A percentile compares a stretch with the other conserved stretches of the same genome.
Evolutionary conservation across 2,113 vertebrate genomes (phyloP).

Genomic region (Nycticryphes semicollaris): DNA sequence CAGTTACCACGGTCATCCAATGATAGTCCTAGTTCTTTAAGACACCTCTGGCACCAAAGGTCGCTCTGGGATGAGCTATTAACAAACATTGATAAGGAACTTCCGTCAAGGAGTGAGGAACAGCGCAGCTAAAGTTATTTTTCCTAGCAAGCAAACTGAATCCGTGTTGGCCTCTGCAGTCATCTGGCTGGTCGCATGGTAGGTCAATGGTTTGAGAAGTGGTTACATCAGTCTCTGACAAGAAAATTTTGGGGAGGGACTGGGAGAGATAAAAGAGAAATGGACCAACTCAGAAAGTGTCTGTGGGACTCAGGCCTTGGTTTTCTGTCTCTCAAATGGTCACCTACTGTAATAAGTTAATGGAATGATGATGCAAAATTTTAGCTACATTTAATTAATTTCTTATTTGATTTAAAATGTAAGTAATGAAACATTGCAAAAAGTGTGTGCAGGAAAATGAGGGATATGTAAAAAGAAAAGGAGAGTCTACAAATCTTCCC

Average conservation of each 20-base stretch:
- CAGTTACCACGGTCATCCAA: background rate
- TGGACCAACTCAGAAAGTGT: background rate
- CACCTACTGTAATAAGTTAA: constrained; percentile 8
- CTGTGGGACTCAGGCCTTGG: background rate
- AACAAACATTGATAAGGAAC: background rate
- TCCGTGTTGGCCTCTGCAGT: background rate
- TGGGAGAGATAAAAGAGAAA: background rate
- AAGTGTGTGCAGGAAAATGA: background rate
- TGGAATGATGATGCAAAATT: constrained; percentile 5
- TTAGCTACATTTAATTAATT: constrained; percentile 32
- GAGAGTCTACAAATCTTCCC: no score
- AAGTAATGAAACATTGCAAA: constrained; percentile 13
- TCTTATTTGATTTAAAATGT: constrained; percentile 34
- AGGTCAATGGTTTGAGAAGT: constrained; percentile 8
- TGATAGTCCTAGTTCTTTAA: background rate
- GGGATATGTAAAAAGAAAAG: no score
- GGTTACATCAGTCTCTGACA: background rate
- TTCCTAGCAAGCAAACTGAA: background rate
- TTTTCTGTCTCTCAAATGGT: background rate
- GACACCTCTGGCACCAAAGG: background rate
- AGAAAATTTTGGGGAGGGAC: background rate
- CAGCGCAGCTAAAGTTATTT: background rate
- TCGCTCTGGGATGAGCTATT: background rate
- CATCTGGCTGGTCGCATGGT: background rate
- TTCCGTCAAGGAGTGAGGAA: background rate